Conservation (phyloP, 1,140 invertebrate genomes). For the Mactra quadrangularis region DNA sequence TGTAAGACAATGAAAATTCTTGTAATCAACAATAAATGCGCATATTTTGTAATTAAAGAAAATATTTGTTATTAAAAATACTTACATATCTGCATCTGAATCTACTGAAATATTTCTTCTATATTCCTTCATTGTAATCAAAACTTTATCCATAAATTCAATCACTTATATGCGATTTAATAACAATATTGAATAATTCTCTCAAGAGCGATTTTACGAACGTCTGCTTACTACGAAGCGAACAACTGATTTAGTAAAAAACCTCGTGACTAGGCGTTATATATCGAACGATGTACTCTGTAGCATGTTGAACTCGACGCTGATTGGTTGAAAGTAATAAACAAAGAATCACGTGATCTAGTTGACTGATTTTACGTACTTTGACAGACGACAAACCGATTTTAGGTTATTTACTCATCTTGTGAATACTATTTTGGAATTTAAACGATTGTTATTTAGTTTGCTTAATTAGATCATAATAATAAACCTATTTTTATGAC, state of each 20-base stretch:
- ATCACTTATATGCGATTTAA: too few species aligned
- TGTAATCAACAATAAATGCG: neutral
- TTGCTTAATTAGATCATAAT: too few species aligned
- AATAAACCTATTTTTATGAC: too few species aligned
- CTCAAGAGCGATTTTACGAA: too few species aligned
- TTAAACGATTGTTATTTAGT: too few species aligned
- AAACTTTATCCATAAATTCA: conserved; percentile 2
- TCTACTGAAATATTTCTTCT: conserved; percentile 54
- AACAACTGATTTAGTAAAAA: too few species aligned
- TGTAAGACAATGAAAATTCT: neutral
- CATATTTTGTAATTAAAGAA: neutral
- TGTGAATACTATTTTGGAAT: too few species aligned
- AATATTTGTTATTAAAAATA: neutral
- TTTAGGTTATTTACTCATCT: too few species aligned
- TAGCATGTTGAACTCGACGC: neutral
- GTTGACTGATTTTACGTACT: too few species aligned
- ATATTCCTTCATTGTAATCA: conserved; percentile 34
- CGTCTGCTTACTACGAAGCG: too few species aligned
- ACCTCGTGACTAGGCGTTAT: neutral
- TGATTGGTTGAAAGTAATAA: conserved; percentile 13
- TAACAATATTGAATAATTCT: too few species aligned
- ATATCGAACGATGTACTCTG: neutral
- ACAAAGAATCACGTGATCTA: conserved; percentile 16
- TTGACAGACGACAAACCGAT: too few species aligned
- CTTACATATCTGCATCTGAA: conserved; percentile 53